Evolutionary conservation across 2,888 invertebrate genomes (phyloP).

Genomic region (Siphonodentalium dalli): DNA sequence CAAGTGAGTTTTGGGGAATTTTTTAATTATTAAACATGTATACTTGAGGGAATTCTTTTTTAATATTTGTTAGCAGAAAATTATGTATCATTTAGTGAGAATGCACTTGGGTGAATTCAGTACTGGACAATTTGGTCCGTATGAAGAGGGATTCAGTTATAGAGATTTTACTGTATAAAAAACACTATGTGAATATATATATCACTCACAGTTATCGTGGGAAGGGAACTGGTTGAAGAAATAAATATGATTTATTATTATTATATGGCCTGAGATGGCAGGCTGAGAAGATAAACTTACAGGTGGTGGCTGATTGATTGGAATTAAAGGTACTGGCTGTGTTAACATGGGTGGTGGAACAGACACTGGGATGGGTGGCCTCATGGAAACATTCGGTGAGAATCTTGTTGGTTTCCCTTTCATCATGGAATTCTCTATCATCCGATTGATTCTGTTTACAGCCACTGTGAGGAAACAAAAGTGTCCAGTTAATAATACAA

Average conservation of each 20-base stretch:
- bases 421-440: slow-evolving; percentile 60
- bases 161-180: too few relatives aligned
- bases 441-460: slow-evolving; percentile 69
- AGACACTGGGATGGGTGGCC: slow-evolving; percentile 6
- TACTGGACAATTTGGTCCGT: too few relatives aligned
- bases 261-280: slow-evolving; percentile 34
- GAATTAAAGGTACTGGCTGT: slow-evolving; percentile 44
- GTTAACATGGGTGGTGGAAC: slow-evolving; percentile 36
- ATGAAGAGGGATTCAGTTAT: too few relatives aligned
- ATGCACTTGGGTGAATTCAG: too few relatives aligned
- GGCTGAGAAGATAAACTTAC: slow-evolving; percentile 66
- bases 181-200: too few relatives aligned
- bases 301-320: slow-evolving; percentile 58
- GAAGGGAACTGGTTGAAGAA: too few relatives aligned
- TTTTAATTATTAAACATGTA: too few relatives aligned
- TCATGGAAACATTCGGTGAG: slow-evolving; percentile 15
- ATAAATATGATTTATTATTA: neutral
- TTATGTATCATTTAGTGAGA: too few relatives aligned
- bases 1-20: too few relatives aligned
- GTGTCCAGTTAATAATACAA: neutral
- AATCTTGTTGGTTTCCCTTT: slow-evolving; percentile 34
- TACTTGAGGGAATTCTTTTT: too few relatives aligned
- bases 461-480: slow-evolving; percentile 65
- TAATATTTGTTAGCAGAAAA: too few relatives aligned
- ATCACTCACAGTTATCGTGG: too few relatives aligned